Percentiles rank a stretch among this genome's conserved stretches.
These are phyloP conservation scores for Nycteola revayana DNA, from an alignment of 2,888 invertebrate species.

Conservation along the genomic window DNA sequence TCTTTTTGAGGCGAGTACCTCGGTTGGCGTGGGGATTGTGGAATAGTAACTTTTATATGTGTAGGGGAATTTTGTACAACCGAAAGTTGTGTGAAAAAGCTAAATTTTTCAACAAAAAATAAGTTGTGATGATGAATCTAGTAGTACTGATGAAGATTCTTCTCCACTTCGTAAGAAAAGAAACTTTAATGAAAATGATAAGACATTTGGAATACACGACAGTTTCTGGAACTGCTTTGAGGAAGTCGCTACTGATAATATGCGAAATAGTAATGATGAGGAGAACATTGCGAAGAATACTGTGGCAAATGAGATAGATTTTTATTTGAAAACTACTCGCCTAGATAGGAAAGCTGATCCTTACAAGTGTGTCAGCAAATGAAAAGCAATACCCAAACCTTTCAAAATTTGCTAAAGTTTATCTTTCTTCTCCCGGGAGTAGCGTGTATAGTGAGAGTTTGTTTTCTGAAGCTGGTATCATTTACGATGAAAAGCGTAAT, in stretches of 20 bases:
- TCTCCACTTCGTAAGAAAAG: constrained; percentile 23
- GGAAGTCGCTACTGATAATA: constrained; percentile 30
- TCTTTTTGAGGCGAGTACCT: too few species aligned
- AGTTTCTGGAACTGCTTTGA: constrained; percentile 33
- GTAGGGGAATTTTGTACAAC: too few species aligned
- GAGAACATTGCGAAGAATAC: not conserved
- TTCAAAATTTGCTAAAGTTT: constrained; percentile 29
- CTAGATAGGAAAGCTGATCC: constrained; percentile 28
- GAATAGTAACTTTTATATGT: too few species aligned
- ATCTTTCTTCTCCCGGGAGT: constrained; percentile 13
- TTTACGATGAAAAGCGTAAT: constrained; percentile 18
- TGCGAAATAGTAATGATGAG: constrained; percentile 19
- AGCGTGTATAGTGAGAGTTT: constrained; percentile 24
- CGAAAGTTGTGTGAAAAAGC: too few species aligned
- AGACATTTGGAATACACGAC: constrained; percentile 26
- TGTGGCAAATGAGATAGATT: not conserved
- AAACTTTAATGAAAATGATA: constrained; percentile 5
- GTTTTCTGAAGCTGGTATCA: constrained; percentile 30
- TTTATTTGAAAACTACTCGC: constrained; percentile 32
- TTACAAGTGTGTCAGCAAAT: constrained; percentile 31
- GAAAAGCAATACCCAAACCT: constrained; percentile 27
- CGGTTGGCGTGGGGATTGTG: too few species aligned
- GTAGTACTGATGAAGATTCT: not conserved
- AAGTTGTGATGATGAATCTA: too few species aligned
- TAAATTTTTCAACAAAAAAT: too few species aligned